Conservation (phyloP, 2,888 invertebrate genomes). For the Lycophotia porphyrea region DNA sequence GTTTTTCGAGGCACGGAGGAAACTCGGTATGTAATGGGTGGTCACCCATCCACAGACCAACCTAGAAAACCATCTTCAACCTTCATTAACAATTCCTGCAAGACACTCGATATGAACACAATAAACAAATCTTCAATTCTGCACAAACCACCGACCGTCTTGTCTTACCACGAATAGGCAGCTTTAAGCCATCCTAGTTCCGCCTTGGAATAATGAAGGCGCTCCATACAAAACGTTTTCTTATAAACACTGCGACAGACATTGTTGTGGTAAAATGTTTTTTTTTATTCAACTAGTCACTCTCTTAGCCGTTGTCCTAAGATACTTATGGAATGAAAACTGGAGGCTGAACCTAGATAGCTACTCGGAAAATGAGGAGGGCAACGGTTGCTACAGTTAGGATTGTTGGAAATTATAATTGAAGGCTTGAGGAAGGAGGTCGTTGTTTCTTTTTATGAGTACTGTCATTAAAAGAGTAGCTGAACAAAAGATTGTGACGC, state of each 20-base stretch:
- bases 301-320: constrained; percentile 43
- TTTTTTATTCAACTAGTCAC: constrained; percentile 66
- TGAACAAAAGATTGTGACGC: constrained; percentile 21
- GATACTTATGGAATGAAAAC: constrained; percentile 61
- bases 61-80: not conserved
- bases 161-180: constrained; percentile 64
- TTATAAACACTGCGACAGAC: constrained; percentile 77
- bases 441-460: not conserved
- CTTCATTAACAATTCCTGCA: not conserved
- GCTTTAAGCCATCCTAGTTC: constrained; percentile 75
- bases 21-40: no score
- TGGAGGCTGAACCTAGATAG: constrained; percentile 36
- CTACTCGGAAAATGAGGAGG: constrained; percentile 30
- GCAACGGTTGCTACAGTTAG: constrained; percentile 10
- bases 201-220: constrained; percentile 82
- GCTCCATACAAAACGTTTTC: constrained; percentile 77
- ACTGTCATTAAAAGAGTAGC: constrained; percentile 1
- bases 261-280: constrained; percentile 75
- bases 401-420: constrained; percentile 38
- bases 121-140: not conserved
- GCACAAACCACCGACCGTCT: not conserved
- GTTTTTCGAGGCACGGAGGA: no score
- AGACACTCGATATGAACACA: not conserved
- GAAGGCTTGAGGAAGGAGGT: constrained; percentile 25
- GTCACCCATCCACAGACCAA: no score